phyloP scores from a whole-genome alignment of 2,113 vertebrate genomes.

The Brienomyrus longianalis region DNA sequence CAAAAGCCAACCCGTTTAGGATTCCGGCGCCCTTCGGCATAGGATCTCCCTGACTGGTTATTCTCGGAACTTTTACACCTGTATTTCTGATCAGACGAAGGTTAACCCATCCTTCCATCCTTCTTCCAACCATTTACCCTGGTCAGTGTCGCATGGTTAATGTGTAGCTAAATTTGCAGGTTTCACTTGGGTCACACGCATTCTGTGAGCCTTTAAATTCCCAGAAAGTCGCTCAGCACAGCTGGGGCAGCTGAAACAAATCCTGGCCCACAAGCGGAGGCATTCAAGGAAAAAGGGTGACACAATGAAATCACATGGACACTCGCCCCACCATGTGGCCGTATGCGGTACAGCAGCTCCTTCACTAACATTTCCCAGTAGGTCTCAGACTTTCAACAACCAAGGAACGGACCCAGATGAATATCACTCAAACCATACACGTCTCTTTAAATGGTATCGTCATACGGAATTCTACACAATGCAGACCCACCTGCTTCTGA shows the following conservation, averaged over 20 bases:
- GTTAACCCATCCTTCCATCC: neutral
- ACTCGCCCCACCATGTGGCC: constrained; percentile 34
- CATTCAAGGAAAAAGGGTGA: neutral
- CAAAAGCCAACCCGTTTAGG: neutral
- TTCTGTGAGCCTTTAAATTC: neutral
- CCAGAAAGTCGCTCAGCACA: neutral
- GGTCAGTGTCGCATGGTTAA: neutral
- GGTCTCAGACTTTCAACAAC: neutral
- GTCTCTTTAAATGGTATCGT: neutral
- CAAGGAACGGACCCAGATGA: neutral
- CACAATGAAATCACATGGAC: neutral
- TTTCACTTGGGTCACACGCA: neutral
- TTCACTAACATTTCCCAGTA: neutral
- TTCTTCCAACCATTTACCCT: neutral
- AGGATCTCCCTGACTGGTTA: neutral
- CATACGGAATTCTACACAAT: neutral
- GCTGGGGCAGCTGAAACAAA: neutral
- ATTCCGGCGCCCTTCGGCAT: neutral
- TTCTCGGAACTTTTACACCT: neutral
- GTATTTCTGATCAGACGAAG: neutral
- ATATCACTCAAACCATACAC: neutral
- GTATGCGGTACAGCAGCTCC: neutral
- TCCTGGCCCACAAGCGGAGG: neutral
- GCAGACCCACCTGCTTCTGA: constrained; percentile 60
- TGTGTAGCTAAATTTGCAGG: neutral